Conservation (phyloP, 2,888 invertebrate genomes). For the Acronicta alni region DNA sequence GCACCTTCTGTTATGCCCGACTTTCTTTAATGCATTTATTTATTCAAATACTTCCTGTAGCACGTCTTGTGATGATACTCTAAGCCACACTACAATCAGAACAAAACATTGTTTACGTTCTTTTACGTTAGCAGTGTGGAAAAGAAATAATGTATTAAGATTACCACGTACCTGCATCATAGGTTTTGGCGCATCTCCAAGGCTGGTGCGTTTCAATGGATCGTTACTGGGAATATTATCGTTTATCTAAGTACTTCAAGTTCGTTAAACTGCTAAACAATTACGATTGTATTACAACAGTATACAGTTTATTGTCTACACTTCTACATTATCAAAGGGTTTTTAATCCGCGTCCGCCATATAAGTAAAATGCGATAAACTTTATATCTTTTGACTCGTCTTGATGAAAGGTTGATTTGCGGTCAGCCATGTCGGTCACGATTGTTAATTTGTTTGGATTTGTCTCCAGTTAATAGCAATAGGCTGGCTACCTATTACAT, state of each 20-base stretch:
- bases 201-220: slow-evolving; percentile 75
- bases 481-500: too few relatives aligned
- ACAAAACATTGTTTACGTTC: background rate
- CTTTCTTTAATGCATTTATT: slow-evolving; percentile 48
- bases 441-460: slow-evolving; percentile 34
- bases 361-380: slow-evolving; percentile 47
- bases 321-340: slow-evolving; percentile 31
- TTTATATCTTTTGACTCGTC: slow-evolving; percentile 58
- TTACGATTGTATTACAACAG: slow-evolving; percentile 49
- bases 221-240: slow-evolving; percentile 70
- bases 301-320: slow-evolving; percentile 34
- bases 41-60: slow-evolving; percentile 24
- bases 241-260: slow-evolving; percentile 62
- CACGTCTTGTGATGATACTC: background rate
- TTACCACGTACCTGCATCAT: slow-evolving; percentile 65
- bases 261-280: slow-evolving; percentile 55
- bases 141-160: too few relatives aligned
- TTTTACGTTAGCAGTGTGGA: slow-evolving; percentile 13
- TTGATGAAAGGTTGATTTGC: slow-evolving; percentile 60
- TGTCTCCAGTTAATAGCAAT: slow-evolving; percentile 29
- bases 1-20: slow-evolving; percentile 50
- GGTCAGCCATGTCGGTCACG: slow-evolving; percentile 57
- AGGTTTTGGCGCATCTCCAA: slow-evolving; percentile 75
- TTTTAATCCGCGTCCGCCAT: slow-evolving; percentile 35
- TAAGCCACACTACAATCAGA: background rate